A percentile compares a stretch with the other conserved stretches of the same genome.
phyloP scores from a whole-genome alignment of 2,113 vertebrate genomes.

The Taxidea taxus region DNA sequence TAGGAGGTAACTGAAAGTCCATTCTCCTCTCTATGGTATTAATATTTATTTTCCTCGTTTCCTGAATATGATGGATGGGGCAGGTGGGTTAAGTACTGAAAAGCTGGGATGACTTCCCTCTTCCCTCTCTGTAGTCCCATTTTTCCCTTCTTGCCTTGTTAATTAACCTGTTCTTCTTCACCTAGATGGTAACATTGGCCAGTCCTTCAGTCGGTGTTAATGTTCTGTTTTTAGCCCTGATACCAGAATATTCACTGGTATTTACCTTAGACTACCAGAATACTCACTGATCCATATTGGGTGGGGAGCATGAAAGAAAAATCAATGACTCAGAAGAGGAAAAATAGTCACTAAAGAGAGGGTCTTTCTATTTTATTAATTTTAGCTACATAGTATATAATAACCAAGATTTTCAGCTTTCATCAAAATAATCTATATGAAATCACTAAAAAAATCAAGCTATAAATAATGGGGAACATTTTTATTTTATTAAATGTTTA shows the following conservation, averaged over 20 bases:
- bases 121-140: accelerated
- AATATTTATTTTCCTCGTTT: neutral
- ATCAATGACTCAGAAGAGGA: neutral
- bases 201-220: neutral
- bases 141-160: neutral
- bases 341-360: neutral
- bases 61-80: neutral
- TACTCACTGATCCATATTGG: neutral
- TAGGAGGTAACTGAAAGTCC: neutral
- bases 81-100: neutral
- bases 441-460: slow-evolving; percentile 23
- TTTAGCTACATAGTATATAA: neutral
- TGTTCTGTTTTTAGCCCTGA: neutral
- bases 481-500: neutral
- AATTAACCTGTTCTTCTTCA: neutral
- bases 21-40: neutral
- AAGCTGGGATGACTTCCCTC: neutral
- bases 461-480: neutral
- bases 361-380: neutral
- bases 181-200: neutral
- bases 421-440: neutral
- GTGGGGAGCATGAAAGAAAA: neutral
- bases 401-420: neutral
- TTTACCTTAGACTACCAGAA: neutral
- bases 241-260: neutral